phyloP scores from a whole-genome alignment of 2,888 invertebrate species.

The Drosophila kanekoi region DNA sequence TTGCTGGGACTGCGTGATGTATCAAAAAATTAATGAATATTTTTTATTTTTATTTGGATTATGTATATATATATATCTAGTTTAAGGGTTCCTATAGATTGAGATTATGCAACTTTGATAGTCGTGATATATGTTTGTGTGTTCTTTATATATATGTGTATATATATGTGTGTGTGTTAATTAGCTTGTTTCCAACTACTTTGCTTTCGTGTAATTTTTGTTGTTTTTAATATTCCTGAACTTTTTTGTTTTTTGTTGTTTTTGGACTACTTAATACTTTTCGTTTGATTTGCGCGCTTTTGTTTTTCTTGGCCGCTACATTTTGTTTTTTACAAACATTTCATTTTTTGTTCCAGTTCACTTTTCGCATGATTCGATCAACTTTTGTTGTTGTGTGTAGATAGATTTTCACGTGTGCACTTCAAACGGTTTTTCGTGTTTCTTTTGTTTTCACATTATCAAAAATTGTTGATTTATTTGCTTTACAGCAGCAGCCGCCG shows the following conservation, averaged over 20 bases:
- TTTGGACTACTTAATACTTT: constrained; percentile 63
- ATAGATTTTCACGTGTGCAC: constrained; percentile 68
- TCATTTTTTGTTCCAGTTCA: constrained; percentile 36
- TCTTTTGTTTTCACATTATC: constrained; percentile 41
- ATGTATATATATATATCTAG: constrained; percentile 1
- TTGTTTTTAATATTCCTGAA: constrained; percentile 43
- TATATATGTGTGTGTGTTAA: not conserved
- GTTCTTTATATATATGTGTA: constrained; percentile 9
- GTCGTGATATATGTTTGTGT: constrained; percentile 32
- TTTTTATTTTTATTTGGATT: constrained; percentile 37
- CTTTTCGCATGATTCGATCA: constrained; percentile 39
- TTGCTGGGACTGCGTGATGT: constrained; percentile 34
- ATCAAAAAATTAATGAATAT: constrained; percentile 33
- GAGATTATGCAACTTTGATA: constrained; percentile 51
- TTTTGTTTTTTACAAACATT: constrained; percentile 50
- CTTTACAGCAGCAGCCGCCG: constrained; percentile 39
- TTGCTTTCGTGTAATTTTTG: constrained; percentile 18
- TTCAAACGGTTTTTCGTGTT: constrained; percentile 57
- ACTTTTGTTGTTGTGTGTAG: constrained; percentile 34
- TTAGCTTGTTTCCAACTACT: constrained; percentile 27
- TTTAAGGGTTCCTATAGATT: constrained; percentile 12
- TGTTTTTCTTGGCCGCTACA: constrained; percentile 50
- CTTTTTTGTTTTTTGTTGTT: constrained; percentile 45
- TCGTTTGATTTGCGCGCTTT: constrained; percentile 59
- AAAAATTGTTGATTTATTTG: constrained; percentile 58